phyloP scores from a whole-genome alignment of 1,140 invertebrate species.

The Lethocerus indicus region DNA sequence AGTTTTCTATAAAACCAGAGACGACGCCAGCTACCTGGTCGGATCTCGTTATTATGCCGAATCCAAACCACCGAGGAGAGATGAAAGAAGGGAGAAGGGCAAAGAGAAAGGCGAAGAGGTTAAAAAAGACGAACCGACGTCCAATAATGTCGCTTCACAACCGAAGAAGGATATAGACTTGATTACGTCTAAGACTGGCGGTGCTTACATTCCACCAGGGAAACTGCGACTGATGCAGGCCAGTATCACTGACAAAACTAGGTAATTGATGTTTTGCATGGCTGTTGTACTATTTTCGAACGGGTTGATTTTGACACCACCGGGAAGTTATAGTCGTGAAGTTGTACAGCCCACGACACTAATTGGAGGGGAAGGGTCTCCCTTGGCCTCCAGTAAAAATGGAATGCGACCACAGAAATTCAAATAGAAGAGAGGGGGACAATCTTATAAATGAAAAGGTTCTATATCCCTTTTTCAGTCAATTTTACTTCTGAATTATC shows the following conservation, averaged over 20 bases:
- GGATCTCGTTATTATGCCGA: constrained; percentile 8
- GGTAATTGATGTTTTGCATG: too few relatives aligned
- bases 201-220: constrained; percentile 96
- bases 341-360: too few relatives aligned
- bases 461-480: too few relatives aligned
- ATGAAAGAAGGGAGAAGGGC: not conserved
- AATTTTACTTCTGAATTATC: too few relatives aligned
- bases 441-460: too few relatives aligned
- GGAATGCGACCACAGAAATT: too few relatives aligned
- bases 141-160: constrained; percentile 16
- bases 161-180: constrained; percentile 48
- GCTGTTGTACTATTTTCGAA: too few relatives aligned
- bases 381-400: too few relatives aligned
- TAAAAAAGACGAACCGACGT: not conserved
- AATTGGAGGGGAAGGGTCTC: too few relatives aligned
- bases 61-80: not conserved
- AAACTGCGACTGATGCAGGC: constrained; percentile 88
- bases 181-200: constrained; percentile 74
- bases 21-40: not conserved
- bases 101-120: not conserved
- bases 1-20: not conserved
- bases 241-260: constrained; percentile 79
- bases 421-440: too few relatives aligned
- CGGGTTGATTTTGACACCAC: too few relatives aligned
- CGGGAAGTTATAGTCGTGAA: too few relatives aligned